A percentile compares a stretch with the other conserved stretches of the same genome.
These are phyloP conservation scores for Alectoris magna DNA, from an alignment of 2,797 vertebrate genomes.

Conservation along the genomic window DNA sequence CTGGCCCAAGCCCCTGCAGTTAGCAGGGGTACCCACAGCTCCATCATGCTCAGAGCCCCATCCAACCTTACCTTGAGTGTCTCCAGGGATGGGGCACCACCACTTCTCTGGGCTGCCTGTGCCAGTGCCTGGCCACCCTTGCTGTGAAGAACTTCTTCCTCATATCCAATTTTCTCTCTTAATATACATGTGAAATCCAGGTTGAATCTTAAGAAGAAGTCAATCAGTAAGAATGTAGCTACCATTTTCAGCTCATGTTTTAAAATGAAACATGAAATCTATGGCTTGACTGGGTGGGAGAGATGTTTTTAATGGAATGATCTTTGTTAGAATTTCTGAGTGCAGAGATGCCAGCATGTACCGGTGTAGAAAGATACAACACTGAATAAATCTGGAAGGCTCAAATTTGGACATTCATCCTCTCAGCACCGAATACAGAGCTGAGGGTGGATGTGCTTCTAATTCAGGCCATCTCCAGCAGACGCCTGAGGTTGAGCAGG, in stretches of 20 bases:
- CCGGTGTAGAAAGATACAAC: neutral
- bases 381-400: neutral
- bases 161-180: neutral
- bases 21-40: too few relatives aligned
- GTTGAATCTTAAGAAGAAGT: neutral
- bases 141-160: too few relatives aligned
- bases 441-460: neutral
- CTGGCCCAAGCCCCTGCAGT: too few relatives aligned
- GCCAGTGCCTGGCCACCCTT: too few relatives aligned
- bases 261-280: neutral
- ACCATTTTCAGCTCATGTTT: neutral
- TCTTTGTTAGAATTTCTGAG: neutral
- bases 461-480: neutral
- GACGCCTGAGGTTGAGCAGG: neutral
- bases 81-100: too few relatives aligned
- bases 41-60: too few relatives aligned
- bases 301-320: neutral
- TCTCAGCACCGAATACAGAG: neutral
- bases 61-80: too few relatives aligned
- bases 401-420: neutral
- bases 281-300: neutral
- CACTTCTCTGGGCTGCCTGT: too few relatives aligned
- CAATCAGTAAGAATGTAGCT: neutral
- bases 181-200: fast-evolving
- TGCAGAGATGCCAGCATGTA: neutral